phyloP scores from a whole-genome alignment of 2,888 invertebrate genomes.

The Cerastis leucographa region DNA sequence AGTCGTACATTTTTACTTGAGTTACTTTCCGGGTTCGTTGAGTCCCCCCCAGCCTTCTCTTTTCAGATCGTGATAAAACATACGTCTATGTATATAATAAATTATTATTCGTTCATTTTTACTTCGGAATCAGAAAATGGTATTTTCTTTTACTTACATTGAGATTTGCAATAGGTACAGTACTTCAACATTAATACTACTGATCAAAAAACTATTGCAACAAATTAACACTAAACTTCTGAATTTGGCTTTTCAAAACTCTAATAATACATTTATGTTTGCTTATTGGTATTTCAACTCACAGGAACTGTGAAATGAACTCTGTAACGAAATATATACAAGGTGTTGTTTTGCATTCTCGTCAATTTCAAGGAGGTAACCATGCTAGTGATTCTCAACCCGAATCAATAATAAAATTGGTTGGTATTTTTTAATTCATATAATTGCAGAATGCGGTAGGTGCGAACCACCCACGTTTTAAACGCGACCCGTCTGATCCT shows the following conservation, averaged over 20 bases:
- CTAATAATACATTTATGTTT: background rate
- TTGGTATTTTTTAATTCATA: too few relatives aligned
- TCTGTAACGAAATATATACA: background rate
- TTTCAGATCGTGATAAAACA: conserved; percentile 30
- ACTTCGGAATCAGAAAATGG: background rate
- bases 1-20: background rate
- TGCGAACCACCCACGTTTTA: too few relatives aligned
- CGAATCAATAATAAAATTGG: too few relatives aligned
- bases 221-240: too few relatives aligned
- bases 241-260: background rate
- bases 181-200: background rate
- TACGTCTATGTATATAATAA: conserved; percentile 7
- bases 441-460: too few relatives aligned
- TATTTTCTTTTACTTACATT: background rate
- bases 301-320: too few relatives aligned
- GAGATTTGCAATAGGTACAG: background rate
- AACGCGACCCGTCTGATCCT: too few relatives aligned
- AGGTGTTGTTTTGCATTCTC: too few relatives aligned
- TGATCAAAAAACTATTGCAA: background rate
- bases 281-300: background rate
- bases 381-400: too few relatives aligned
- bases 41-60: background rate
- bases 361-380: too few relatives aligned
- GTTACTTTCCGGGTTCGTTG: background rate
- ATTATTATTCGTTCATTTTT: background rate